These are phyloP conservation scores for Lycorma delicatula DNA, from an alignment of 1,140 invertebrate species.

Conservation along the genomic window DNA sequence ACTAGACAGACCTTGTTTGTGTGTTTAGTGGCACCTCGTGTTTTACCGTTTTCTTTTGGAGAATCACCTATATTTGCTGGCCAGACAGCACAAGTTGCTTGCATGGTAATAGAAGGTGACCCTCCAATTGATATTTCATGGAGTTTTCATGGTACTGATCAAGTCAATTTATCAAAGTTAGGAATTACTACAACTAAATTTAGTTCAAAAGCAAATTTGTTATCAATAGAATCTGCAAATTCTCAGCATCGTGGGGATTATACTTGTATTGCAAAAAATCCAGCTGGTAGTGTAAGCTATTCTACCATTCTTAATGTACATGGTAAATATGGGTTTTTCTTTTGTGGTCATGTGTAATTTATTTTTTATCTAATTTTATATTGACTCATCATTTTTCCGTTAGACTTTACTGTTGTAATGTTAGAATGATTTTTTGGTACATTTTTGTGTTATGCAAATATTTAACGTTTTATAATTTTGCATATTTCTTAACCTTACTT, in stretches of 20 bases:
- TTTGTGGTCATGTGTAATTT: too few relatives aligned
- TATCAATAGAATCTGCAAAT: conserved; percentile 50
- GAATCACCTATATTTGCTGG: conserved; percentile 40
- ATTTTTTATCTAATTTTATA: too few relatives aligned
- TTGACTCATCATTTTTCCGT: too few relatives aligned
- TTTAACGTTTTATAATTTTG: too few relatives aligned
- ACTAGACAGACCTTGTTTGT: background rate
- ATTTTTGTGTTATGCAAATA: too few relatives aligned
- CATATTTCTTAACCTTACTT: too few relatives aligned
- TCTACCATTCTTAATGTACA: conserved; percentile 38
- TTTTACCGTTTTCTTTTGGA: conserved; percentile 50
- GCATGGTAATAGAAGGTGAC: conserved; percentile 37
- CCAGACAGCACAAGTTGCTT: conserved; percentile 36
- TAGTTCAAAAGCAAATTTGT: conserved; percentile 40
- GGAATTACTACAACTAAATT: conserved; percentile 11
- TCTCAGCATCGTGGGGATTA: conserved; percentile 41
- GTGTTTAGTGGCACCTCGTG: conserved; percentile 48
- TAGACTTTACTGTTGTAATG: too few relatives aligned
- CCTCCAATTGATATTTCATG: conserved; percentile 32
- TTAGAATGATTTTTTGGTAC: too few relatives aligned
- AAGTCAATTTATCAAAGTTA: conserved; percentile 22
- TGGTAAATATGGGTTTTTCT: conserved; percentile 25
- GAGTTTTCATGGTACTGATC: conserved; percentile 30
- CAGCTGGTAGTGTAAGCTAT: conserved; percentile 32
- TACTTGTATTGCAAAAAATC: conserved; percentile 44